phyloP scores from a whole-genome alignment of 2,797 vertebrate species.

The Erithacus rubecula region DNA sequence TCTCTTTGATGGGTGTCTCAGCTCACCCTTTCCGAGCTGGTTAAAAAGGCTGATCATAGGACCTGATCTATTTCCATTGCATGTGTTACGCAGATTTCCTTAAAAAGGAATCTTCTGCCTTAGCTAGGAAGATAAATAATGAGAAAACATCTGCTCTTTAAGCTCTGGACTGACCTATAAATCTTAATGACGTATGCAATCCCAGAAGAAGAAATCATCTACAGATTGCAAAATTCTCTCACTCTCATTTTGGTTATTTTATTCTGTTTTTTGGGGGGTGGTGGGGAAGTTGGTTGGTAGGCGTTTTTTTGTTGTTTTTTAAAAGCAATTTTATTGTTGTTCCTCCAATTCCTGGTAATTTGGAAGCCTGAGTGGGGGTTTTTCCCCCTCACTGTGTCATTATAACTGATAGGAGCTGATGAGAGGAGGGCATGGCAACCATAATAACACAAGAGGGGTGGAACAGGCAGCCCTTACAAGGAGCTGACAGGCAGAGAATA shows the following conservation, averaged over 20 bases:
- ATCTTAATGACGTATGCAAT: constrained; percentile 48
- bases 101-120: constrained; percentile 52
- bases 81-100: constrained; percentile 43
- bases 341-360: constrained; percentile 25
- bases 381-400: neutral
- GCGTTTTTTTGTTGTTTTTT: neutral
- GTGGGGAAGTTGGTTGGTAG: neutral
- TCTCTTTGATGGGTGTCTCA: neutral
- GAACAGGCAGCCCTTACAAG: constrained; percentile 14
- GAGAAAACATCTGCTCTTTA: constrained; percentile 61
- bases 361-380: neutral
- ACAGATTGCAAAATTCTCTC: constrained; percentile 21
- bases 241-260: neutral
- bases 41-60: constrained; percentile 7
- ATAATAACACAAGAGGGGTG: neutral
- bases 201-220: constrained; percentile 55
- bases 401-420: constrained; percentile 14
- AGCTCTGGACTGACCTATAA: constrained; percentile 43
- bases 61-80: constrained; percentile 35
- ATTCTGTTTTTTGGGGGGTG: neutral
- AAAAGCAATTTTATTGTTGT: neutral
- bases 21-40: neutral
- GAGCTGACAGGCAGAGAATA: constrained; percentile 27
- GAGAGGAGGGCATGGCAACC: constrained; percentile 4
- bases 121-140: constrained; percentile 60